Evolutionary conservation across 2,888 invertebrate genomes (phyloP).

Genomic region (Ennomos fuscantarius): DNA sequence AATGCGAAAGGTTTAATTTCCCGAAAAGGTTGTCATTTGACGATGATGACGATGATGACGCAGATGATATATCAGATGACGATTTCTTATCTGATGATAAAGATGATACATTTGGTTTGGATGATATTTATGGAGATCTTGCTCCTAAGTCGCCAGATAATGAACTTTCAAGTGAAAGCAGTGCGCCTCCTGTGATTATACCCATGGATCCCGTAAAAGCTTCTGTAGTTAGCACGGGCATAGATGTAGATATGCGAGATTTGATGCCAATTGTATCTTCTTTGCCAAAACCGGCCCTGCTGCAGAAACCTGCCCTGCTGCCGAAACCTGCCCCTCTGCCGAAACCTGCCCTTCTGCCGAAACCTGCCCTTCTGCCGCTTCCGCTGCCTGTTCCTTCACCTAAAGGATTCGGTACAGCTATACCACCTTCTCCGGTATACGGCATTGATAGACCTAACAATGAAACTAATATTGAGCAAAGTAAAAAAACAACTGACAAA

Average conservation of each 20-base stretch:
- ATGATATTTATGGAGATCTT: constrained; percentile 60
- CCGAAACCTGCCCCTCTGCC: constrained; percentile 8
- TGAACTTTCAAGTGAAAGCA: constrained; percentile 51
- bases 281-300: constrained; percentile 5
- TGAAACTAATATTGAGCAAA: constrained; percentile 39
- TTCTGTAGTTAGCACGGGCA: constrained; percentile 43
- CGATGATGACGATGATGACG: constrained; percentile 49
- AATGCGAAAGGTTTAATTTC: constrained; percentile 77
- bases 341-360: constrained; percentile 7
- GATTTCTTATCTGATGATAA: constrained; percentile 44
- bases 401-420: not conserved
- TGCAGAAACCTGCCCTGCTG: no score
- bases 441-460: constrained; percentile 4
- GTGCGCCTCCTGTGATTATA: constrained; percentile 68
- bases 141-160: constrained; percentile 75
- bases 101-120: constrained; percentile 41
- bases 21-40: constrained; percentile 58
- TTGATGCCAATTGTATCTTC: constrained; percentile 47
- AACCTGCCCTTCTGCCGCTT: constrained; percentile 4
- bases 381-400: not conserved
- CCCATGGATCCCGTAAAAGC: constrained; percentile 69
- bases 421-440: constrained; percentile 8
- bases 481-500: constrained; percentile 28
- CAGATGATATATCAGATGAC: constrained; percentile 55
- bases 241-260: constrained; percentile 73